Evolutionary conservation across 2,888 invertebrate genomes (phyloP).

Genomic region (Oxyscelio sp.): DNA sequence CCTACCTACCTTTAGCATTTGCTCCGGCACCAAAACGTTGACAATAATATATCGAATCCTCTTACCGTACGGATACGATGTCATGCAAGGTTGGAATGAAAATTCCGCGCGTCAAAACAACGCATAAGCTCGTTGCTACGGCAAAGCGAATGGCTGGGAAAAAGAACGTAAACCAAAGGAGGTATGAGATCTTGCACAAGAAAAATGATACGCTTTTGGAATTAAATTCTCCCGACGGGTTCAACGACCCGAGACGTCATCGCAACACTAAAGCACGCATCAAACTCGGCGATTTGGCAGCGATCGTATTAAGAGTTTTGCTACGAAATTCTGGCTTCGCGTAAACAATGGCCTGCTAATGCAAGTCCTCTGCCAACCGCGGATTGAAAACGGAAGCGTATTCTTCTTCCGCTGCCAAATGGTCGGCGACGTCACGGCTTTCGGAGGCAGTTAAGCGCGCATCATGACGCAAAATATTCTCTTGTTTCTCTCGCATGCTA

Average conservation of each 20-base stretch:
- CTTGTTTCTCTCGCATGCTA: constrained; percentile 41
- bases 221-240: constrained; percentile 33
- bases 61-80: constrained; percentile 41
- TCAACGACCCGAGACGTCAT: constrained; percentile 51
- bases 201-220: constrained; percentile 40
- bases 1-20: constrained; percentile 78
- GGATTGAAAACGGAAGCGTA: constrained; percentile 55
- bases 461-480: constrained; percentile 54
- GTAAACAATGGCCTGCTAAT: constrained; percentile 72
- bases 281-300: constrained; percentile 56
- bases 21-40: constrained; percentile 74
- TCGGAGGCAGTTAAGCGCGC: constrained; percentile 52
- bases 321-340: constrained; percentile 74
- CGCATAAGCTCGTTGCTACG: not conserved
- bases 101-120: constrained; percentile 43
- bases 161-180: not conserved
- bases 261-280: constrained; percentile 32
- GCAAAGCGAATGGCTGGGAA: constrained; percentile 19
- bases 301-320: constrained; percentile 66
- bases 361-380: constrained; percentile 73
- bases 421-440: constrained; percentile 42
- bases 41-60: constrained; percentile 69
- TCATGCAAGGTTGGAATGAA: constrained; percentile 33
- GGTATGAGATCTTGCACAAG: not conserved
- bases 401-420: constrained; percentile 68